A percentile compares a stretch with the other conserved stretches of the same genome.
These are phyloP conservation scores for Chymomyza costata DNA, from an alignment of 1,140 invertebrate genomes.

Conservation along the genomic window DNA sequence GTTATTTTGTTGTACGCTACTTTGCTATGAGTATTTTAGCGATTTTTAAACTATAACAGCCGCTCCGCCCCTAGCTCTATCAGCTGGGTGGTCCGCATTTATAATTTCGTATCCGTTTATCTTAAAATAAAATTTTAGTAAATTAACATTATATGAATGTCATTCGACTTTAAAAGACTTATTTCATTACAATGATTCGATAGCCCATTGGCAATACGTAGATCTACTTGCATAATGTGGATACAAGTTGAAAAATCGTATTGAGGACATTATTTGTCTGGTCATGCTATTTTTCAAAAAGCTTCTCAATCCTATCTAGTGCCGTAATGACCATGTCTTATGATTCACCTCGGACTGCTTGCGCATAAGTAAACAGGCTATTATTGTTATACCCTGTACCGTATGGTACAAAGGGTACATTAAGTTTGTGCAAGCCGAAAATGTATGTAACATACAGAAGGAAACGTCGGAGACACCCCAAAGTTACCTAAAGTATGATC, in stretches of 20 bases:
- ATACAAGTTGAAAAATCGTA: constrained; percentile 10
- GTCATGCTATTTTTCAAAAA: background rate
- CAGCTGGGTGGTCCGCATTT: constrained; percentile 1
- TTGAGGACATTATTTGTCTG: constrained; percentile 12
- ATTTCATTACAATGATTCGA: background rate
- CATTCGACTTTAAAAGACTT: background rate
- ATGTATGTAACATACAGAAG: too few species aligned
- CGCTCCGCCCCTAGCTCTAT: background rate
- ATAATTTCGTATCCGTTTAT: too few species aligned
- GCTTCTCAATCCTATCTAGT: background rate
- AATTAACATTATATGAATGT: too few species aligned
- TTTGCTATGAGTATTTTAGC: constrained; percentile 1
- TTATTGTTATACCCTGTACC: too few species aligned
- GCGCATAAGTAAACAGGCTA: background rate
- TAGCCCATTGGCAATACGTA: constrained; percentile 7
- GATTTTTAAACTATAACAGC: background rate
- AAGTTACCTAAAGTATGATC: too few species aligned
- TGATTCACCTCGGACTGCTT: background rate
- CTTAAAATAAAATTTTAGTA: too few species aligned
- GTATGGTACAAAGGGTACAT: too few species aligned
- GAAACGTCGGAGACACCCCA: too few species aligned
- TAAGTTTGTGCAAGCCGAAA: too few species aligned
- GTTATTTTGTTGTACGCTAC: background rate
- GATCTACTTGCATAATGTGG: constrained; percentile 13
- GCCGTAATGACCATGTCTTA: background rate